A percentile compares a stretch with the other conserved stretches of the same genome.
Evolutionary conservation across 2,113 vertebrate species (phyloP).

Genomic region (Paradoxurus hermaphroditus): DNA sequence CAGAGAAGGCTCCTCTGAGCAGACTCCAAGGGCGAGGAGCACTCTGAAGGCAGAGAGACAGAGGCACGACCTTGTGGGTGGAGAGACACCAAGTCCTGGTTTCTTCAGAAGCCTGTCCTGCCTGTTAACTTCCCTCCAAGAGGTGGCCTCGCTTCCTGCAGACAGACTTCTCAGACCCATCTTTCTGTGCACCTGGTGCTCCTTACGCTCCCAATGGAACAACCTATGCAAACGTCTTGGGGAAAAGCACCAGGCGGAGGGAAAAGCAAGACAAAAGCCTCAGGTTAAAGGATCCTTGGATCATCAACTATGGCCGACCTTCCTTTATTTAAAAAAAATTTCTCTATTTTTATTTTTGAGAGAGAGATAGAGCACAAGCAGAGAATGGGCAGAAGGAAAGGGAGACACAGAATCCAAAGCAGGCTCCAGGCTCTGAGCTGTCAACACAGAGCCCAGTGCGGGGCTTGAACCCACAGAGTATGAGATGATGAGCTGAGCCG

Average conservation of each 20-base stretch:
- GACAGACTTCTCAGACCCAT: fast-evolving
- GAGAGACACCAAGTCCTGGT: fast-evolving
- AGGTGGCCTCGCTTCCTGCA: not conserved
- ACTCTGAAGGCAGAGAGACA: not conserved
- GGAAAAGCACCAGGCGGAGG: not conserved
- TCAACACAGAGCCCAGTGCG: no score
- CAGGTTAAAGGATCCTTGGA: not conserved
- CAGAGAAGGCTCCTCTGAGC: not conserved
- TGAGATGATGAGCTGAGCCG: no score
- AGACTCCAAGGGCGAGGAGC: not conserved
- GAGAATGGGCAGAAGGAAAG: no score
- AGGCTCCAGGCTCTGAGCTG: no score
- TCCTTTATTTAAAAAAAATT: not conserved
- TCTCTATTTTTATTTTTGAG: no score
- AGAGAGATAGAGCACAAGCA: no score
- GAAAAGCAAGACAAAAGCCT: not conserved
- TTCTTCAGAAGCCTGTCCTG: not conserved
- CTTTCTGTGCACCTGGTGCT: not conserved
- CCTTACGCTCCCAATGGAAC: not conserved
- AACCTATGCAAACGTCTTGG: not conserved
- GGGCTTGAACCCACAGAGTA: no score
- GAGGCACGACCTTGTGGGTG: not conserved
- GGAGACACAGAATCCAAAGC: no score
- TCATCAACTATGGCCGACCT: not conserved
- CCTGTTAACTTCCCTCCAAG: not conserved